A percentile compares a stretch with the other conserved stretches of the same genome.
Evolutionary conservation across 2,113 vertebrate genomes (phyloP).

Genomic region (Petrocephalus zakoni): DNA sequence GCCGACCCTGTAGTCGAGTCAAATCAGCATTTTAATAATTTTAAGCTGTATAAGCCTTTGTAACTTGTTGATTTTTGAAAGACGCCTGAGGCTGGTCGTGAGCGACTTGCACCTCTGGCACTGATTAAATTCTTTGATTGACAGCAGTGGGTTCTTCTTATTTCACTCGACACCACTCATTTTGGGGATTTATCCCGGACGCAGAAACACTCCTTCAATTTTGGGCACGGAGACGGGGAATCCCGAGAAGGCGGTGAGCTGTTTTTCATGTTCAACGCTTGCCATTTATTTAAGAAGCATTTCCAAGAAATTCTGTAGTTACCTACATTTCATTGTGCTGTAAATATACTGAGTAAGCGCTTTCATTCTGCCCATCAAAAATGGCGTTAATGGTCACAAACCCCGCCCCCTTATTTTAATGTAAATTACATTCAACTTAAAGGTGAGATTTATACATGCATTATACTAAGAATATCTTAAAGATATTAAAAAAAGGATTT

Average conservation of each 20-base stretch:
- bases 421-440: not conserved
- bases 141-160: not conserved
- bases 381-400: not conserved
- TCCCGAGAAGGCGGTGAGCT: not conserved
- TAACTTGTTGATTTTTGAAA: not conserved
- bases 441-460: no score
- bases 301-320: not conserved
- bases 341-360: not conserved
- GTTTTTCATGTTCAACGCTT: not conserved
- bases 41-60: not conserved
- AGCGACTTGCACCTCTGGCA: not conserved
- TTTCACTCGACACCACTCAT: not conserved
- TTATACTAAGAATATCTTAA: not conserved
- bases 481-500: not conserved
- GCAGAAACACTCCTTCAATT: not conserved
- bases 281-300: not conserved
- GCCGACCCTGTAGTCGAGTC: not conserved
- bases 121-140: conserved; percentile 6
- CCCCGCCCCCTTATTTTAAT: not conserved
- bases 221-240: not conserved
- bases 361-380: not conserved
- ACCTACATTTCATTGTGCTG: not conserved
- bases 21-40: conserved; percentile 10
- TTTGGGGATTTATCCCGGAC: not conserved
- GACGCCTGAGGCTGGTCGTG: not conserved